These are phyloP conservation scores for Perdita meconis DNA, from an alignment of 2,888 invertebrate species.

Conservation along the genomic window DNA sequence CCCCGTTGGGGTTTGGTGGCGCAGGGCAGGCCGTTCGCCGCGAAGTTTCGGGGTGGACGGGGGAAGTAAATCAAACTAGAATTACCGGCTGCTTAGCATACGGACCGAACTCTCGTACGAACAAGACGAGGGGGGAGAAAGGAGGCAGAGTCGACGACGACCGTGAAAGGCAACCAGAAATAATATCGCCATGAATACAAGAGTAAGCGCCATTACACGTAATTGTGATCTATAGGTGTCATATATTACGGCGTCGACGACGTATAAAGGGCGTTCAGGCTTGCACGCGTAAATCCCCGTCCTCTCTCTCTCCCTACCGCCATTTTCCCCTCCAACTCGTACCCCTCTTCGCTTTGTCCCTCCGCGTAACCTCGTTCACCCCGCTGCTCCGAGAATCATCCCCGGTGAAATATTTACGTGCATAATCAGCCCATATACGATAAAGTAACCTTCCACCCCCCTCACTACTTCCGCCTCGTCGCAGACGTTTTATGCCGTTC, in stretches of 20 bases:
- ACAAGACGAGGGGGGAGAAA: conserved; percentile 52
- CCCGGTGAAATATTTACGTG: conserved; percentile 78
- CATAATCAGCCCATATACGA: conserved; percentile 78
- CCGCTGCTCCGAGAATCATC: conserved; percentile 66
- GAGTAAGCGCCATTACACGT: conserved; percentile 82
- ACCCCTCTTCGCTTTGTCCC: conserved; percentile 51
- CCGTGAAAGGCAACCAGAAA: conserved; percentile 78
- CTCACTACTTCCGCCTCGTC: conserved; percentile 47
- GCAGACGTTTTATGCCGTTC: conserved; percentile 51
- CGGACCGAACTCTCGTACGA: conserved; percentile 69
- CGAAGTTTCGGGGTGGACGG: conserved; percentile 64
- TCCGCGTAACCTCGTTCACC: conserved; percentile 52
- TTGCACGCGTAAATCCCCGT: conserved; percentile 79
- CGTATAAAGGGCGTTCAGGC: conserved; percentile 79
- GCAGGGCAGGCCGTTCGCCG: conserved; percentile 43
- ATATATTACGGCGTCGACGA: conserved; percentile 80
- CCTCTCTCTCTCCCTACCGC: conserved; percentile 62
- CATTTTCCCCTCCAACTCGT: conserved; percentile 59
- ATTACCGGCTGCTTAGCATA: conserved; percentile 80
- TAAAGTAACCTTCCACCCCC: conserved; percentile 65
- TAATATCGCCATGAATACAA: conserved; percentile 82
- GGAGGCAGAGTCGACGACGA: conserved; percentile 56
- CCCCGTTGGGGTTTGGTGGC: conserved; percentile 63
- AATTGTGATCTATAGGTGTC: conserved; percentile 83
- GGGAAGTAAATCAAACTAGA: conserved; percentile 78